Conservation (phyloP, 2,797 vertebrate species). For the Phrynocephalus forsythii region DNA sequence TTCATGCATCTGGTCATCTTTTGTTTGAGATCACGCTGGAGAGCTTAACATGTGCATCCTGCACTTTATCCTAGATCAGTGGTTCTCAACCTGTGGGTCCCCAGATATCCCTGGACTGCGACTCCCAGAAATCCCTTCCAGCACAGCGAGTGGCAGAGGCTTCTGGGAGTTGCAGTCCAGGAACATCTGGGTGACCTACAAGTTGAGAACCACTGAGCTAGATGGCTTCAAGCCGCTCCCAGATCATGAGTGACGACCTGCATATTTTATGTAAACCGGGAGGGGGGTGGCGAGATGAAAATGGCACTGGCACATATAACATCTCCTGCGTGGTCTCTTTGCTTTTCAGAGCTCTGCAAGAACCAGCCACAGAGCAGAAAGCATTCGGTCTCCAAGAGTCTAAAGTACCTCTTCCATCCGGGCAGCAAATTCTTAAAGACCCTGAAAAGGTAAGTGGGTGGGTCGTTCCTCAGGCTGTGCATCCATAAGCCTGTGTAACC, state of each 20-base stretch:
- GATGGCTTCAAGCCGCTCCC: not conserved
- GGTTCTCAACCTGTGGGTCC: too few species aligned
- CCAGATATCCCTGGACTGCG: too few species aligned
- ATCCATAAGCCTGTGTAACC: not conserved
- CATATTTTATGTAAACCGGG: not conserved
- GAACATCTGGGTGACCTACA: too few species aligned
- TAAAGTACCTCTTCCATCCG: constrained; percentile 91
- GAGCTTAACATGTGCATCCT: not conserved
- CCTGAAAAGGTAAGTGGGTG: constrained; percentile 84
- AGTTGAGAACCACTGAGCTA: too few species aligned
- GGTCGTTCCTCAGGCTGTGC: accelerated
- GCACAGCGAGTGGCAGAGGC: too few species aligned
- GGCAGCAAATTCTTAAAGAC: constrained; percentile 92
- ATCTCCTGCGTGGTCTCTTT: constrained; percentile 13
- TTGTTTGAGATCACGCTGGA: not conserved
- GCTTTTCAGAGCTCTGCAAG: constrained; percentile 86
- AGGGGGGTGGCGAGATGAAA: too few species aligned
- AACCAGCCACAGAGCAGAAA: constrained; percentile 87
- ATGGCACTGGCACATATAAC: not conserved
- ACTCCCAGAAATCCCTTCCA: too few species aligned
- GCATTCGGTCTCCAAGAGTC: constrained; percentile 92
- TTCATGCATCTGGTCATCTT: too few species aligned
- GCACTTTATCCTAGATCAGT: too few species aligned
- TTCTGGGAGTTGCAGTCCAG: too few species aligned
- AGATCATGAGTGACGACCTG: not conserved